phyloP scores from a whole-genome alignment of 2,888 invertebrate species.

The Protonemura montana region DNA sequence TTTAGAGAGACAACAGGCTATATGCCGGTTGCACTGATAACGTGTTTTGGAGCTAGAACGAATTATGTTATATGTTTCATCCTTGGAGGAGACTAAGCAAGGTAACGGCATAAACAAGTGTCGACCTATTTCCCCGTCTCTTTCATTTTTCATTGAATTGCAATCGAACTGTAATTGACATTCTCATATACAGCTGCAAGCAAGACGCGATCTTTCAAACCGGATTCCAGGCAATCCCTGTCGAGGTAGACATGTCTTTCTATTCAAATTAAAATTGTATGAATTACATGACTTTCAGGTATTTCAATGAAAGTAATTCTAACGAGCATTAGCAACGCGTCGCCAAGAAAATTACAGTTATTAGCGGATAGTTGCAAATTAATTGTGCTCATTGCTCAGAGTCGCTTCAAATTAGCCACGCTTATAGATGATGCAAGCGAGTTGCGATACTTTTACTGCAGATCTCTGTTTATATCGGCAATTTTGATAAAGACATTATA shows the following conservation, averaged over 20 bases:
- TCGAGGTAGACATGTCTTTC: background rate
- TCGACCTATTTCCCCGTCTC: background rate
- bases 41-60: no score
- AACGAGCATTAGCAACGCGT: background rate
- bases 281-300: background rate
- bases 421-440: background rate
- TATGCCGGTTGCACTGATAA: no score
- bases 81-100: no score
- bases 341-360: background rate
- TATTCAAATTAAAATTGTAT: background rate
- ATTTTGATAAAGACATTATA: constrained; percentile 1
- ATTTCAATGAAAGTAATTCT: background rate
- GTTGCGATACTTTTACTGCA: background rate
- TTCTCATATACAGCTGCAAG: background rate
- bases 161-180: constrained; percentile 7
- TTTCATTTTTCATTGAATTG: background rate
- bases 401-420: background rate
- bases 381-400: background rate
- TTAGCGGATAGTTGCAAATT: background rate
- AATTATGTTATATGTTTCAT: no score
- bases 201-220: background rate
- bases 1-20: no score
- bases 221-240: background rate
- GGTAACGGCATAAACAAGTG: background rate
- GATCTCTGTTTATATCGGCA: background rate